These are phyloP conservation scores for Shinisaurus crocodilurus DNA, from an alignment of 2,113 vertebrate genomes.

Conservation along the genomic window DNA sequence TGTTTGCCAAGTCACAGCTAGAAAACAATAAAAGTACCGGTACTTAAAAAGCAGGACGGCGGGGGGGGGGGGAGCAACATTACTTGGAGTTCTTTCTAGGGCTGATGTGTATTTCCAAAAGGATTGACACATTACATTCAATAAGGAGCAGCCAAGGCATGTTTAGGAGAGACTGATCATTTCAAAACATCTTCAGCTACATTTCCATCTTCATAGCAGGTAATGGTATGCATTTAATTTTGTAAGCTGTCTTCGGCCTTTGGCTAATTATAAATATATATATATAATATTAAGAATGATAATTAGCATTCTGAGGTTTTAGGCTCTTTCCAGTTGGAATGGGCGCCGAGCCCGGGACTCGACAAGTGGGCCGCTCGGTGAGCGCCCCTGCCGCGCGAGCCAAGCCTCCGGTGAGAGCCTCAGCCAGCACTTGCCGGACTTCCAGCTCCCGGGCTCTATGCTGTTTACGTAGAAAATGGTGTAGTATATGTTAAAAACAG, in stretches of 20 bases:
- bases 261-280: not conserved
- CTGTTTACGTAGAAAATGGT: too few species aligned
- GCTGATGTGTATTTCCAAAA: not conserved
- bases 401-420: too few species aligned
- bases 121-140: not conserved
- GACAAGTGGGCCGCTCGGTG: too few species aligned
- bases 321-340: not conserved
- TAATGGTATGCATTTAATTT: not conserved
- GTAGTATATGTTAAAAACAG: too few species aligned
- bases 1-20: conserved; percentile 3
- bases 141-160: not conserved
- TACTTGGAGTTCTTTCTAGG: not conserved
- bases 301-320: not conserved
- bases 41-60: not conserved
- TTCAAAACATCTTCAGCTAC: not conserved
- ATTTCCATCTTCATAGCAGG: not conserved
- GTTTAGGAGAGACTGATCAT: not conserved
- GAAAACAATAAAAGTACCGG: not conserved
- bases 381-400: too few species aligned
- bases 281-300: too few species aligned
- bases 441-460: too few species aligned
- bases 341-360: too few species aligned
- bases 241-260: not conserved
- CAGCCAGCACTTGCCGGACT: too few species aligned
- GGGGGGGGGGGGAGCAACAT: not conserved